Percentiles rank a stretch among this genome's conserved stretches.
Conservation (phyloP, 2,113 vertebrate species). For the Azemiops feae region DNA sequence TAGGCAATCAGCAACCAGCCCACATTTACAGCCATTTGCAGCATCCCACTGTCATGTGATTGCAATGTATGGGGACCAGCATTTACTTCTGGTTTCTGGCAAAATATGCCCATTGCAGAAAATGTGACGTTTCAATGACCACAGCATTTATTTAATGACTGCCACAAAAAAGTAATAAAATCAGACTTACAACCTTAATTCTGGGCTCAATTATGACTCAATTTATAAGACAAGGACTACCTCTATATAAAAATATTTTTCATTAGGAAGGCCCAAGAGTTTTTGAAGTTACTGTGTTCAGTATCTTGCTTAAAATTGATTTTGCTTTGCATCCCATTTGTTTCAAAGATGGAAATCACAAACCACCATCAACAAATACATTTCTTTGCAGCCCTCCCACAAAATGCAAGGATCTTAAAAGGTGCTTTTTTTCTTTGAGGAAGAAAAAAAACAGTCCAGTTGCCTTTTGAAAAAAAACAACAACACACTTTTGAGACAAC, state of each 20-base stretch:
- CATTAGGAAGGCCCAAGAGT: background rate
- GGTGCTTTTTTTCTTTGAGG: background rate
- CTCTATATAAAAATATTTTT: background rate
- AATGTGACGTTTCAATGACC: background rate
- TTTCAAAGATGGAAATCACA: background rate
- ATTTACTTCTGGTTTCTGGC: background rate
- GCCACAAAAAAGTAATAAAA: background rate
- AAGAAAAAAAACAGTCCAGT: too few relatives aligned
- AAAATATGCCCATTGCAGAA: background rate
- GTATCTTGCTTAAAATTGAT: background rate
- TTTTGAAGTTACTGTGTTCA: background rate
- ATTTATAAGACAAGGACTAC: background rate
- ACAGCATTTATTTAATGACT: background rate
- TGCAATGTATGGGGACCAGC: background rate
- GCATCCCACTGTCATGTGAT: background rate
- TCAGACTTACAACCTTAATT: background rate
- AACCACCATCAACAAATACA: background rate
- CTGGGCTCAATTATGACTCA: background rate
- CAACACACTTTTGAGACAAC: background rate
- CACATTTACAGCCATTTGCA: background rate
- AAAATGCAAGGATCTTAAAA: background rate
- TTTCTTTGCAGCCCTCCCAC: background rate
- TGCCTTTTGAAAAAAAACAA: too few relatives aligned
- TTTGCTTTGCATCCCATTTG: background rate
- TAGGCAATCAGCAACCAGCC: background rate